These are phyloP conservation scores for Mythimna pallens DNA, from an alignment of 2,888 invertebrate species.

Conservation along the genomic window DNA sequence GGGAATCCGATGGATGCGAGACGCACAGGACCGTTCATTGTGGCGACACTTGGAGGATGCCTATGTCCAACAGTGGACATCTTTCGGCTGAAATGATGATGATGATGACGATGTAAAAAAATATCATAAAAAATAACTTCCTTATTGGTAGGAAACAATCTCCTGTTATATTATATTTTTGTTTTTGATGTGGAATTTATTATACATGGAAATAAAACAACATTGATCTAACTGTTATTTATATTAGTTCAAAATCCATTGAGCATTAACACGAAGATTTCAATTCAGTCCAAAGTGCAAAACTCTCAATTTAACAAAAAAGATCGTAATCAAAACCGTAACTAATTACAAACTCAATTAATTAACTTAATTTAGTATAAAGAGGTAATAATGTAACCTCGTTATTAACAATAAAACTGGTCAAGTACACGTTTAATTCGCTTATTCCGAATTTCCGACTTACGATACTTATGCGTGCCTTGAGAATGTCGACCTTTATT, in stretches of 20 bases:
- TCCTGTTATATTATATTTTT: background rate
- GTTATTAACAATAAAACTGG: slow-evolving; percentile 51
- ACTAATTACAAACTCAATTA: slow-evolving; percentile 24
- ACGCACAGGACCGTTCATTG: too few species aligned
- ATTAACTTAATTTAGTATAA: slow-evolving; percentile 8
- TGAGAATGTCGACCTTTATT: slow-evolving; percentile 59
- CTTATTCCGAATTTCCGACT: slow-evolving; percentile 37
- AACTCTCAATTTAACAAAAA: background rate
- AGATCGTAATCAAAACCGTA: background rate
- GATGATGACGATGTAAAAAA: background rate
- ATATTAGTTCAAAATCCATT: background rate
- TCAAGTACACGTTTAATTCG: slow-evolving; percentile 58
- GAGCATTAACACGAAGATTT: background rate
- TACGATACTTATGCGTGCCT: slow-evolving; percentile 43
- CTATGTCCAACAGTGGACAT: too few species aligned
- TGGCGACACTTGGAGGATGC: too few species aligned
- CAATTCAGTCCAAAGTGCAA: background rate
- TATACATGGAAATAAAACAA: background rate
- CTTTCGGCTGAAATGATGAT: too few species aligned
- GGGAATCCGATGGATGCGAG: too few species aligned
- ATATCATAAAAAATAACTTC: background rate
- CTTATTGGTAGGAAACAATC: background rate
- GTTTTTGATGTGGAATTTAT: background rate
- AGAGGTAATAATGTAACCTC: slow-evolving; percentile 39
- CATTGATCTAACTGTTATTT: background rate